phyloP scores from a whole-genome alignment of 2,888 invertebrate species.

The Athrips mouffetella region DNA sequence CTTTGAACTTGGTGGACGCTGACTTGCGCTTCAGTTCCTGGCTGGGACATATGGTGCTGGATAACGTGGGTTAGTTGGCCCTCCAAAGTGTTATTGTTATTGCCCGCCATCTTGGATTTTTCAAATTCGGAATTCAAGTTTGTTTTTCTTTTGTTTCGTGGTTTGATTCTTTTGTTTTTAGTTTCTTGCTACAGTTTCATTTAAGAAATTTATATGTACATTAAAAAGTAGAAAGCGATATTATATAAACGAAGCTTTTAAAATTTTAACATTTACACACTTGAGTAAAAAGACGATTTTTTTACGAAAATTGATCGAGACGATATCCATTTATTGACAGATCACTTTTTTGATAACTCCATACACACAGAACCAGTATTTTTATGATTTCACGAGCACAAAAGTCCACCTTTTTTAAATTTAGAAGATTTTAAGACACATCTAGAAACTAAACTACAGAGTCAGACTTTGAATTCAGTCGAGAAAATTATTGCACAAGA shows the following conservation, averaged over 20 bases:
- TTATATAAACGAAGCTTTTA: no score
- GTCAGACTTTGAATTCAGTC: conserved; percentile 60
- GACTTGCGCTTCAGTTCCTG: conserved; percentile 63
- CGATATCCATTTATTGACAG: no score
- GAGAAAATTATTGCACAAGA: conserved; percentile 45
- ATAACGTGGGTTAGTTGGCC: conserved; percentile 67
- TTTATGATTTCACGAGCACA: no score
- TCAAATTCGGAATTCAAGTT: not conserved
- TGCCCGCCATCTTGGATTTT: conserved; percentile 57
- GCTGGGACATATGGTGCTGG: conserved; percentile 64
- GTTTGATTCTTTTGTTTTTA: conserved; percentile 6
- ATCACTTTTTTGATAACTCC: no score
- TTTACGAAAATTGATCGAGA: no score
- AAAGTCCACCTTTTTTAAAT: no score
- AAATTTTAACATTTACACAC: no score
- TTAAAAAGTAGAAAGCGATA: no score
- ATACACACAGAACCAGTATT: no score
- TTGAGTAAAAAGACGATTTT: no score
- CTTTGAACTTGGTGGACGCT: conserved; percentile 69
- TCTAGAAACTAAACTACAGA: conserved; percentile 27
- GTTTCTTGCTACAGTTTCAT: conserved; percentile 14
- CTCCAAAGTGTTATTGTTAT: conserved; percentile 49
- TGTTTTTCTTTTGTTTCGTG: not conserved
- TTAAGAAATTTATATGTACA: no score
- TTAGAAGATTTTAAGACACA: not conserved